These are phyloP conservation scores for Barnardius zonarius DNA, from an alignment of 2,113 vertebrate species.

Conservation along the genomic window DNA sequence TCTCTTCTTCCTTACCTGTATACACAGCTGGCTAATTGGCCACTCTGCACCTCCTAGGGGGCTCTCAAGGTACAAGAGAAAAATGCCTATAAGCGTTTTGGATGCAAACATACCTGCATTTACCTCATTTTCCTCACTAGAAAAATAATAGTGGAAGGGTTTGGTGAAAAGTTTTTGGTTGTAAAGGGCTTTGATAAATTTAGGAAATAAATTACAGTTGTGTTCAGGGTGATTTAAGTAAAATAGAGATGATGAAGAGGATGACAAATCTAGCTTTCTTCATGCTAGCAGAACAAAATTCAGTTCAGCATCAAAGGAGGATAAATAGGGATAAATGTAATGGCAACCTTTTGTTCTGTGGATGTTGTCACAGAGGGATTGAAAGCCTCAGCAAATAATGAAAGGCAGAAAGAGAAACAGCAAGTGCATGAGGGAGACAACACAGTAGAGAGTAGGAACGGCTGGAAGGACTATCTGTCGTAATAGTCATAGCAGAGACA, in stretches of 20 bases:
- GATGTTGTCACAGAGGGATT: not conserved
- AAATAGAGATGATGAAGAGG: constrained; percentile 17
- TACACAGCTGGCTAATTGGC: not conserved
- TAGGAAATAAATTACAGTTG: constrained; percentile 19
- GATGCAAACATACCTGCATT: not conserved
- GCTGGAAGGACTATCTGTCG: not conserved
- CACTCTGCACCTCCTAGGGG: not conserved
- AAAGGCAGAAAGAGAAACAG: constrained; percentile 28
- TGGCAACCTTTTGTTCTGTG: constrained; percentile 44
- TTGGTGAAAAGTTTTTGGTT: not conserved
- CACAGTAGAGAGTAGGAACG: not conserved
- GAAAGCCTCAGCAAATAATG: constrained; percentile 47
- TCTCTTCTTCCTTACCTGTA: not conserved
- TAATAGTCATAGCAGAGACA: constrained; percentile 42
- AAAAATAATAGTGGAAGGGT: not conserved
- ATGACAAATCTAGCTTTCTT: not conserved
- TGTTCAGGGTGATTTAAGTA: constrained; percentile 23
- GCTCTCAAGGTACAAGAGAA: not conserved
- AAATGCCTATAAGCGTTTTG: not conserved
- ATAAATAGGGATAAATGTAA: constrained; percentile 48
- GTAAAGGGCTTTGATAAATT: constrained; percentile 10
- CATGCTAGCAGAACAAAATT: constrained; percentile 7
- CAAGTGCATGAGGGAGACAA: not conserved
- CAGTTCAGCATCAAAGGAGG: constrained; percentile 26
- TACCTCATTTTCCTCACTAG: not conserved